Evolutionary conservation across 2,113 vertebrate species (phyloP).

Genomic region (Amia ocellicauda): DNA sequence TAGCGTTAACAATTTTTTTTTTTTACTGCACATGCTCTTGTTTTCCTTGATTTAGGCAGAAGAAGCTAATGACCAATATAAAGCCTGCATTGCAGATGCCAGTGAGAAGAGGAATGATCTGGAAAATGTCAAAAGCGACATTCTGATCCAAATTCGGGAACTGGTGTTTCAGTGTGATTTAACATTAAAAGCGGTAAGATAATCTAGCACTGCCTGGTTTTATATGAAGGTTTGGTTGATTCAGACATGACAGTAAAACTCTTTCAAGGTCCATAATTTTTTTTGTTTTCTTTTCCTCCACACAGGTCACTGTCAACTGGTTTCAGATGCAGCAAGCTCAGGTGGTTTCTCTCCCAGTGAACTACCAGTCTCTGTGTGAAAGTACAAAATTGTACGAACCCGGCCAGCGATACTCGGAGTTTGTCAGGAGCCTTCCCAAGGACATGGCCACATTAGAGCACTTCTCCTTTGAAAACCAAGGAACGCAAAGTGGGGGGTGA

Average conservation of each 20-base stretch:
- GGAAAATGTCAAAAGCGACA: conserved; percentile 83
- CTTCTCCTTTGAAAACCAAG: conserved; percentile 62
- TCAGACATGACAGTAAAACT: too few relatives aligned
- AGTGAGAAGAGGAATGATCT: conserved; percentile 79
- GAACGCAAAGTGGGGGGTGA: conserved; percentile 73
- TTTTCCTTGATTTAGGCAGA: conserved; percentile 77
- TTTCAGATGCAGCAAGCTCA: conserved; percentile 95
- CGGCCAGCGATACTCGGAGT: conserved; percentile 86
- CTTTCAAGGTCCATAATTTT: too few relatives aligned
- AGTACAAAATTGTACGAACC: conserved; percentile 91
- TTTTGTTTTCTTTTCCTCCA: conserved; percentile 17
- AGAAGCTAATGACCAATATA: conserved; percentile 86
- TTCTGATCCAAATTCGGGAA: conserved; percentile 83
- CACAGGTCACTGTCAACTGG: conserved; percentile 90
- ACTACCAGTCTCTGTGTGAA: conserved; percentile 86
- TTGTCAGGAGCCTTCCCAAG: conserved; percentile 76
- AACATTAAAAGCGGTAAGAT: conserved; percentile 91
- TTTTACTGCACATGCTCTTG: too few relatives aligned
- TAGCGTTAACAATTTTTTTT: too few relatives aligned
- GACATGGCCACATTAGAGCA: conserved; percentile 64
- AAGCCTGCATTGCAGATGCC: conserved; percentile 78
- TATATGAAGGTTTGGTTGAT: too few relatives aligned
- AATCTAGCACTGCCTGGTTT: too few relatives aligned
- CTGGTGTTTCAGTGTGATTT: conserved; percentile 95
- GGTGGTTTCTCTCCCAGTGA: conserved; percentile 82